Conservation (phyloP, 2,888 invertebrate genomes). For the Prostheceraeus crozeri region DNA sequence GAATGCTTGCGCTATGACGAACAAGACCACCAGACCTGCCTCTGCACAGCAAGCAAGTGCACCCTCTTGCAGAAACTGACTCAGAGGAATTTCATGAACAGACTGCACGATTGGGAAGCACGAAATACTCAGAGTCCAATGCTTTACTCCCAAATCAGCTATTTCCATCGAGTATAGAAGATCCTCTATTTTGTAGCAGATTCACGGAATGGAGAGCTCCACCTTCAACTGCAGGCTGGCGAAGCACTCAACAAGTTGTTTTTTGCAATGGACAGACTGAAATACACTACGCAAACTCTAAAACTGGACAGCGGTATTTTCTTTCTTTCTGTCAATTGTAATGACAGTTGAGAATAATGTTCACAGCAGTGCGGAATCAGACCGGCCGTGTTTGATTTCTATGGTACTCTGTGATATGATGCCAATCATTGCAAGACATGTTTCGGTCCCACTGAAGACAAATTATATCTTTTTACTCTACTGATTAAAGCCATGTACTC, state of each 20-base stretch:
- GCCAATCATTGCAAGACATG: no score
- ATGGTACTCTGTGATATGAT: no score
- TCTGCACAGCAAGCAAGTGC: constrained; percentile 34
- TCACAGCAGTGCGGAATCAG: no score
- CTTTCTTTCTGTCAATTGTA: no score
- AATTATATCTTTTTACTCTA: no score
- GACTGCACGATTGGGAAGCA: constrained; percentile 33
- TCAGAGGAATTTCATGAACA: constrained; percentile 28
- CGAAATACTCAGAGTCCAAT: constrained; percentile 37
- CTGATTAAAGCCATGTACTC: no score
- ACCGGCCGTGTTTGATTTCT: no score
- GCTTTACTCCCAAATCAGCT: constrained; percentile 38
- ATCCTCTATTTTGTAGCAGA: constrained; percentile 39
- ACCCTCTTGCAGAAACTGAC: constrained; percentile 34
- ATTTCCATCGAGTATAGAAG: constrained; percentile 38
- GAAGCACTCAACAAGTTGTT: constrained; percentile 39
- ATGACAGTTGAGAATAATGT: no score
- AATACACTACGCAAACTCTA: no score
- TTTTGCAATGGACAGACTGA: constrained; percentile 37
- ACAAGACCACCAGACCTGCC: constrained; percentile 29
- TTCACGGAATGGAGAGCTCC: constrained; percentile 36
- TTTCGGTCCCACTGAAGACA: no score
- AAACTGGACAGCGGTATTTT: no score
- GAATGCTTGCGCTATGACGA: constrained; percentile 31
- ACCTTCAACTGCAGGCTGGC: constrained; percentile 39